These are phyloP conservation scores for Cardiocondyla obscurior DNA, from an alignment of 1,140 invertebrate species.

Conservation along the genomic window DNA sequence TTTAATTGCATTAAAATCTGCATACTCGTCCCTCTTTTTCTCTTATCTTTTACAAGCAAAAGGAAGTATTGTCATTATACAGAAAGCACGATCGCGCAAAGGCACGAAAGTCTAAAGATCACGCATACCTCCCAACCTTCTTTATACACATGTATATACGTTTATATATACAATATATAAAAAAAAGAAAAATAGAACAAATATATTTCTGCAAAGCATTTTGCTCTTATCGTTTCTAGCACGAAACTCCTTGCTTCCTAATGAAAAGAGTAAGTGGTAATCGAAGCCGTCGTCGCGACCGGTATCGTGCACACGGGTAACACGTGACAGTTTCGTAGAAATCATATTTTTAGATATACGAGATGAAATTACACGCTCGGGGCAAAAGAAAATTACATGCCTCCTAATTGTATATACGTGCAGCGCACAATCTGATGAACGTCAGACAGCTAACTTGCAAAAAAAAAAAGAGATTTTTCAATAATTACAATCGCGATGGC, in stretches of 20 bases:
- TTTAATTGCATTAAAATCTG: not conserved
- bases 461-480: not conserved
- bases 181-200: slow-evolving; percentile 14
- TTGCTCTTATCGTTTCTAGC: slow-evolving; percentile 25
- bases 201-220: slow-evolving; percentile 1
- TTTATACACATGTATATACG: not conserved
- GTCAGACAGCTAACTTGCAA: not conserved
- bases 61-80: not conserved
- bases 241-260: slow-evolving; percentile 20
- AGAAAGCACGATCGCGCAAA: not conserved
- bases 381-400: not conserved
- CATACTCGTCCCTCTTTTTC: not conserved
- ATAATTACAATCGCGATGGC: not conserved
- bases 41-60: slow-evolving; percentile 7
- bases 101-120: not conserved
- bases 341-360: slow-evolving; percentile 7
- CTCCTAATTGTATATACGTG: not conserved
- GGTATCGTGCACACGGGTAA: not conserved
- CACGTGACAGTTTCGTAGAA: slow-evolving; percentile 34
- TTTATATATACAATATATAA: too few species aligned
- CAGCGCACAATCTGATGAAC: not conserved
- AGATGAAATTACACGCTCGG: not conserved
- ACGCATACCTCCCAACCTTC: not conserved
- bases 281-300: slow-evolving; percentile 27
- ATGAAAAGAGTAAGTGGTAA: slow-evolving; percentile 44